Conservation (phyloP, 2,113 vertebrate species). For the Hippocampus mohnikei region DNA sequence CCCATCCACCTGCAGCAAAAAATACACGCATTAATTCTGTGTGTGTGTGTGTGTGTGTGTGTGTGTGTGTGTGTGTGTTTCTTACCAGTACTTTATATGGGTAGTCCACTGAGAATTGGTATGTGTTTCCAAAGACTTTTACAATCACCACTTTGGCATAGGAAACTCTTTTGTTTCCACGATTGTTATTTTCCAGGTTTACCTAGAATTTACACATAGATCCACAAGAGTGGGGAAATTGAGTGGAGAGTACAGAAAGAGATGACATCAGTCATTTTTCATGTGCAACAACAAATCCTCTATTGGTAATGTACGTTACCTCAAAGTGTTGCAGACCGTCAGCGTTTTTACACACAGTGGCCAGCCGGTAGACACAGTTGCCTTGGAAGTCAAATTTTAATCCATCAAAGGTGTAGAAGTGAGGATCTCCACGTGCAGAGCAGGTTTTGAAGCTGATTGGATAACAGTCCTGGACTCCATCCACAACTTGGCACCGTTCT, state of each 20-base stretch:
- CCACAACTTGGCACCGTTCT: constrained; percentile 2
- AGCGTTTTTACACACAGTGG: not conserved
- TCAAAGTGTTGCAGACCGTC: constrained; percentile 12
- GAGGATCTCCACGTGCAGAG: constrained; percentile 12
- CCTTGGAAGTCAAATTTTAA: constrained; percentile 26
- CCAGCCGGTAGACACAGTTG: constrained; percentile 30
- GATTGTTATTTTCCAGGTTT: constrained; percentile 25
- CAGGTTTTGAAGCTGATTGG: constrained; percentile 8
- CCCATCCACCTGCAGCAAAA: constrained; percentile 6
- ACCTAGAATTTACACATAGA: constrained; percentile 8
- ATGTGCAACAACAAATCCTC: not conserved
- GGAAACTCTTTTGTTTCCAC: constrained; percentile 8
- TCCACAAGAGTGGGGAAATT: not conserved
- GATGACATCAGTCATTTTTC: not conserved
- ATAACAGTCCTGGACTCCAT: constrained; percentile 21
- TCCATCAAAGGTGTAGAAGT: constrained; percentile 11
- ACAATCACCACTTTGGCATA: constrained; percentile 32
- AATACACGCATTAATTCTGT: not conserved
- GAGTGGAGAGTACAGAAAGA: not conserved
- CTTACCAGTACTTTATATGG: constrained; percentile 25
- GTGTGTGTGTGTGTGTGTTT: not conserved
- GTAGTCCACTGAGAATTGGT: constrained; percentile 3
- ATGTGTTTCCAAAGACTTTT: constrained; percentile 10
- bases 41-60: not conserved
- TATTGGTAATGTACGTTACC: not conserved